Evolutionary conservation across 2,888 invertebrate genomes (phyloP).

Genomic region (Phorcus lineatus): DNA sequence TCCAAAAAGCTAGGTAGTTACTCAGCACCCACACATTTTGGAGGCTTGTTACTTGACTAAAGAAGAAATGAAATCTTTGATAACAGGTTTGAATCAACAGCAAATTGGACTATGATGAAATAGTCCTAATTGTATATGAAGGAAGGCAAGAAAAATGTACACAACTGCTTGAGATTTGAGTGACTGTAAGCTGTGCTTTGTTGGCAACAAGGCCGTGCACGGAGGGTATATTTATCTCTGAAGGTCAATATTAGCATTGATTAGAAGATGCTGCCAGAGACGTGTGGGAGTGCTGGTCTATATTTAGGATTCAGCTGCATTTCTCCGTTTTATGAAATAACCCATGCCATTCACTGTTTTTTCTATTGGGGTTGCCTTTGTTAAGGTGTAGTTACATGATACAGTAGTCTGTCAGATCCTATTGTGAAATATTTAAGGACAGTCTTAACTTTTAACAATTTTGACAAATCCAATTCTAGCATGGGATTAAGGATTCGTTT

Average conservation of each 20-base stretch:
- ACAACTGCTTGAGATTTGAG: not conserved
- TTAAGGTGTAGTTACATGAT: not conserved
- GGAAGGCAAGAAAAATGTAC: not conserved
- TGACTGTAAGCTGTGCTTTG: not conserved
- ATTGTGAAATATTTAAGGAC: too few species aligned
- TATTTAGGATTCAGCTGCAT: not conserved
- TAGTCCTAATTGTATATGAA: not conserved
- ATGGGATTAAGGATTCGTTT: too few species aligned
- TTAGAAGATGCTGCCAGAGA: not conserved
- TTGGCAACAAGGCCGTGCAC: not conserved
- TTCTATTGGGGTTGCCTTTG: not conserved
- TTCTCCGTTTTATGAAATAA: not conserved
- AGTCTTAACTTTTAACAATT: too few species aligned
- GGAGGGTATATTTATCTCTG: not conserved
- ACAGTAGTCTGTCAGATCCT: too few species aligned
- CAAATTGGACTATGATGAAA: too few species aligned
- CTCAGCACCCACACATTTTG: too few species aligned
- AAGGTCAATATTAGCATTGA: constrained; percentile 13
- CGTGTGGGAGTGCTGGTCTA: not conserved
- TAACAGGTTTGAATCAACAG: too few species aligned
- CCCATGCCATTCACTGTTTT: too few species aligned
- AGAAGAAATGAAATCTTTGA: too few species aligned
- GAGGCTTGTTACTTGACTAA: too few species aligned
- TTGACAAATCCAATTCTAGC: too few species aligned
- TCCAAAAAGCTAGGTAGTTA: too few species aligned